Evolutionary conservation across 2,888 invertebrate species (phyloP), one percentile per base, ranked within the genome.

Genomic region (Masnerella sp.): DNA sequence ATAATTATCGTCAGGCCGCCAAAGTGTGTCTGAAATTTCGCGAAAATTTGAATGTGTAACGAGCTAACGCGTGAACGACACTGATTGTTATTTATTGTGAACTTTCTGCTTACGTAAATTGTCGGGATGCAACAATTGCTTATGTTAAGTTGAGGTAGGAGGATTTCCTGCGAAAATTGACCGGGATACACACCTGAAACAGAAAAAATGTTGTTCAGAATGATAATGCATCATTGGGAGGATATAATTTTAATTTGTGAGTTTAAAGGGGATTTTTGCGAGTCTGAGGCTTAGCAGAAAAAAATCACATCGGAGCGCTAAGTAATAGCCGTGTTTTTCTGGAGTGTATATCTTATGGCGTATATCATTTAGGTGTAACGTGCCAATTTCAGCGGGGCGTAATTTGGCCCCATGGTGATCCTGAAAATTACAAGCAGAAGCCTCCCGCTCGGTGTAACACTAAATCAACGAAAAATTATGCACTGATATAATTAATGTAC

Each of bases 371-470:
- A 17, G 25, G 34, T 14, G 38, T 59, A 40, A 69, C 54, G 38
- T 47, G 34, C 70, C 62, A 61, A 59, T 68, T 68, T 68, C 68
- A 56, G 70, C 56, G 62, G 49, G 42, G 62, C 32, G 42, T 56
- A 70, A 62, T 70, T 70, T 62, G 56, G 70, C 62, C 49, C 62
- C 54, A 54, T 69, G 69, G 54, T 69, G 70, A 56, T 62, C 42
- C 20, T 34, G 34, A 49, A 62, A 62, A 62, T 62, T 70, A 56
- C 62, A 56, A 1, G 43, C 36, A 51, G 47, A 43, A 52, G 59
- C 40, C 4, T 25, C 8, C 30, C 1, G 5, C 12, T 11, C 14
- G 5, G 36, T 22, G 47, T 12, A 14, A 30, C 28, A 30, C 28
- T 69, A 69, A 69, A 69, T 69, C 61, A 61, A 7, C 0, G 18